Evolutionary conservation across 2,797 vertebrate genomes (phyloP), one percentile per base, ranked within the genome.

Genomic region (Avahi laniger): DNA sequence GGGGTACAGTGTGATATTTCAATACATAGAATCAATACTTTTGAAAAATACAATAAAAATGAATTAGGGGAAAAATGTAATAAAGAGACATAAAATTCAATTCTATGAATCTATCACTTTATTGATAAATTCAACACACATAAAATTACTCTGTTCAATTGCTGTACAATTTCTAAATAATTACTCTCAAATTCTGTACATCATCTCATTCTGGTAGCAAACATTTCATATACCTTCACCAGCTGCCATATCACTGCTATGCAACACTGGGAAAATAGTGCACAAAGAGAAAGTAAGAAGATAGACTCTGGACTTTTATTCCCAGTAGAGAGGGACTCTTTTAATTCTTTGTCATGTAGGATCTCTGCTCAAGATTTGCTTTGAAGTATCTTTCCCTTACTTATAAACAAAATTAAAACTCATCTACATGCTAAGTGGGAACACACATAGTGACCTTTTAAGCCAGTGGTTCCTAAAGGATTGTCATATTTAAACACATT

Each of bases 11-110:
- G 76, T 79, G 50, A 17, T 9, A 7, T 28, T 54, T 38, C 50
- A 28, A 35, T 54, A 79, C 50, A 38, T 38, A n/a, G 8, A 33
- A 54, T 30, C 18, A 43, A 46, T 75, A 26, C 10, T 72, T 87
- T 92, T 35, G 13, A 65, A 92, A 93, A 95, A 63, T 28, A 50
- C 12, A 70, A 61, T 81, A 57, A 72, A 91, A 80, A 91, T 10
- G 9, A 84, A 54, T 61, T 76, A 67, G 65, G 17, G 72, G 33
- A 46, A 80, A 94, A 84, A 52, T 69, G 4, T 81, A 95, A 70
- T 50, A 24, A 80, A 93, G 83, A 70, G 24, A 50, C 18, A 95
- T 1, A 76, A 87, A 88, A 30, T 80, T 35, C 33, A 78, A 8
- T 80, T n/a, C 22, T 14, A 8, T 8, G 43, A 43, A 43, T 43